Evolutionary conservation across 2,797 vertebrate genomes (phyloP), one percentile per base, ranked within the genome.

Genomic region (Orestias chungarensis): DNA sequence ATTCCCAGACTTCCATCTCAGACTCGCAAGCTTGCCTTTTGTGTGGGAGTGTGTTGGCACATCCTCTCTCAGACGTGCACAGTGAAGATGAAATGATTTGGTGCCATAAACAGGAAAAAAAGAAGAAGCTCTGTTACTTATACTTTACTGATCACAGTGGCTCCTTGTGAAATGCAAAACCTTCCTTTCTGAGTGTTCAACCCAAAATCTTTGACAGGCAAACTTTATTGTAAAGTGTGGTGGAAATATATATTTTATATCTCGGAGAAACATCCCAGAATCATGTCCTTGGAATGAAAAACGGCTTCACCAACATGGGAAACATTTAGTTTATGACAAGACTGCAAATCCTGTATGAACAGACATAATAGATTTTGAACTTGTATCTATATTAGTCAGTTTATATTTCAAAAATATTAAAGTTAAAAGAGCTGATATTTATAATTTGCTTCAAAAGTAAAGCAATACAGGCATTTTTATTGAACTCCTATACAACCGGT

Each of bases 1-100:
- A 43, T 42, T 85, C 88, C 86, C 88, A 87, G 83, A 85, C 23
- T 70, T 65, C 77, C 62, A 38, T 72, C 44, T 50, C 69, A 70
- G 66, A 68, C 78, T 75, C 69, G 72, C 17, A 1, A n/a, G 66
- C 2, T 29, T 42, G 77, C 35, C 29, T 74, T 80, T 75, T 57
- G 77, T 76, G 78, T 66, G 42, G 68, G 50, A 81, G 72, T 59
- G 57, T 75, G 69, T 78, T 31, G 18, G 72, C 18, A 35, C 71
- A 62, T 74, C 42, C 40, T 54, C 35, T 67, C 50, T 70, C 40
- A 44, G 38, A 71, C 59, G 73, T 71, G 69, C 31, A 65, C 71
- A 74, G 75, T 25, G 27, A 74, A 12, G 55, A 68, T 3, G 46
- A 68, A 62, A 57, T 17, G 2, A 49, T 73, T 49, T 46, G 2